phyloP scores from a whole-genome alignment of 1,140 invertebrate species.

The Physella acuta region DNA sequence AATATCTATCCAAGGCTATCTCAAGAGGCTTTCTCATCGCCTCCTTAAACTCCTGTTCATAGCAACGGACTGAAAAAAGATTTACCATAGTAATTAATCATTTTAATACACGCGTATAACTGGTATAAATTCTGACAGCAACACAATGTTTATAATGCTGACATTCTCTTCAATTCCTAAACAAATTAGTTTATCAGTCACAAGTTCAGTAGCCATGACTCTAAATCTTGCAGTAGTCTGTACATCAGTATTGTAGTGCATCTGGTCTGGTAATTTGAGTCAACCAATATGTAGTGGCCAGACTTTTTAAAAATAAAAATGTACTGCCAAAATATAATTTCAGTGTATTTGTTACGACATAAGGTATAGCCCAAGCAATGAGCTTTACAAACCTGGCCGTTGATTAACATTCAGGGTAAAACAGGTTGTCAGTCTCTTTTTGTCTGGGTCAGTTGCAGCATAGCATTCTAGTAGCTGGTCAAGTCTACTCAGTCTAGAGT shows the following conservation, averaged over 20 bases:
- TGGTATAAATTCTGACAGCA: no score
- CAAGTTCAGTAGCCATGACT: not conserved
- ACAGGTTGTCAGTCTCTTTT: not conserved
- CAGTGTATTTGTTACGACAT: not conserved
- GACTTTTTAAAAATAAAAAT: not conserved
- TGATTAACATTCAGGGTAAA: not conserved
- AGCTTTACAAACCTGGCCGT: not conserved
- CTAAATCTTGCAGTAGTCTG: not conserved
- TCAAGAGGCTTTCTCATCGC: not conserved
- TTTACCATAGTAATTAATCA: no score
- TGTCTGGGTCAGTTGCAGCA: not conserved
- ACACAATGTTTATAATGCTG: no score
- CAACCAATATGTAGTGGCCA: not conserved
- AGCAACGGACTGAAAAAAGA: not conserved
- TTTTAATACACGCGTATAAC: no score
- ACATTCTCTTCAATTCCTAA: no score
- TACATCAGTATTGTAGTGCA: not conserved
- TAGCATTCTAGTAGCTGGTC: conserved; percentile 3
- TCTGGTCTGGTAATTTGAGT: not conserved
- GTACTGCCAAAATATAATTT: not conserved
- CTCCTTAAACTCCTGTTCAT: not conserved
- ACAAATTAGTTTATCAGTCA: no score
- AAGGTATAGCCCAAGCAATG: not conserved
- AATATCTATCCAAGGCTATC: not conserved
- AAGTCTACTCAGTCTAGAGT: not conserved